Percentiles rank a stretch among this genome's conserved stretches.
These are phyloP conservation scores for Chrysolina americana DNA, from an alignment of 2,888 invertebrate genomes.

Conservation along the genomic window DNA sequence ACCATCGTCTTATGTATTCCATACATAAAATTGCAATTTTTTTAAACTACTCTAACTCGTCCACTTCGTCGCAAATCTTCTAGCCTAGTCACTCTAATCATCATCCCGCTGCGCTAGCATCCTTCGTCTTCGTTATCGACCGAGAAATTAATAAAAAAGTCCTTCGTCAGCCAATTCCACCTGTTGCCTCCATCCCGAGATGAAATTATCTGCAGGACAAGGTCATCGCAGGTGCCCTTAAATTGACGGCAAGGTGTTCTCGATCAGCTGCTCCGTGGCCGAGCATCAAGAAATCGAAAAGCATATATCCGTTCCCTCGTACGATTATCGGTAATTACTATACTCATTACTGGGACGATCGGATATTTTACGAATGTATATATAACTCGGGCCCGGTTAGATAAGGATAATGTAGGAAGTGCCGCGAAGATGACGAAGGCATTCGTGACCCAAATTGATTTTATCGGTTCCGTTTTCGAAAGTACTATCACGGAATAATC, in stretches of 20 bases:
- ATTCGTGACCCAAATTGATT: conserved; percentile 3
- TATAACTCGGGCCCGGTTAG: conserved; percentile 11
- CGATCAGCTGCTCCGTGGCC: conserved; percentile 21
- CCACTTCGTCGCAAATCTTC: neutral
- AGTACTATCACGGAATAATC: neutral
- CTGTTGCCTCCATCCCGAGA: conserved; percentile 37
- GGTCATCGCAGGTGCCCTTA: conserved; percentile 52
- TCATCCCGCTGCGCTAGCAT: neutral
- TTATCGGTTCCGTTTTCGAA: neutral
- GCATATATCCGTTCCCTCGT: conserved; percentile 10
- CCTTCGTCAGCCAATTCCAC: conserved; percentile 26
- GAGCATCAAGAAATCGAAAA: conserved; percentile 18
- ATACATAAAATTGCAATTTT: too few relatives aligned
- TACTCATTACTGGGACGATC: neutral
- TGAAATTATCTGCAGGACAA: conserved; percentile 46
- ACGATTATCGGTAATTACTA: conserved; percentile 9
- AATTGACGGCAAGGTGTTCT: conserved; percentile 49
- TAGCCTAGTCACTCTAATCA: neutral
- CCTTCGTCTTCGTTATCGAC: neutral
- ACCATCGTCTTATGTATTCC: too few relatives aligned
- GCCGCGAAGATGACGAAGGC: neutral
- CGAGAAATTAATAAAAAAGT: conserved; percentile 14
- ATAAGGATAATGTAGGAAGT: conserved; percentile 16
- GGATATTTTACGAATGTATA: conserved; percentile 1
- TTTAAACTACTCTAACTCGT: too few relatives aligned